Evolutionary conservation across 1,140 invertebrate genomes (phyloP).

Genomic region (Drosophila equinoxialis): DNA sequence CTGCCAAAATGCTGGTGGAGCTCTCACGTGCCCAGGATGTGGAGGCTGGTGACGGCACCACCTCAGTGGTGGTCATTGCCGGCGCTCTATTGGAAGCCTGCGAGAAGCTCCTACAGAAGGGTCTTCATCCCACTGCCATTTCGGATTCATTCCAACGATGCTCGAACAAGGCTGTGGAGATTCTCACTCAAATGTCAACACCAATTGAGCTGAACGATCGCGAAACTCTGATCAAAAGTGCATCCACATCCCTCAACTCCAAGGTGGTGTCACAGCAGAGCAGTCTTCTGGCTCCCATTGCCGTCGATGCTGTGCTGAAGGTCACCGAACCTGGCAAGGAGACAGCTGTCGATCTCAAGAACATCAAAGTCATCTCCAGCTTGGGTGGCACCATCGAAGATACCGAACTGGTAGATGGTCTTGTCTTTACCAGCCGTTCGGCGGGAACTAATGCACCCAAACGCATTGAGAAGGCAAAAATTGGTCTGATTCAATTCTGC

Average conservation of each 20-base stretch:
- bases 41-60: constrained; percentile 99
- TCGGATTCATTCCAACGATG: constrained; percentile 98
- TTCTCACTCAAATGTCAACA: constrained; percentile 93
- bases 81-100: constrained; percentile 97
- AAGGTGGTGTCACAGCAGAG: constrained; percentile 99
- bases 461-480: constrained; percentile 98
- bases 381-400: constrained; percentile 99
- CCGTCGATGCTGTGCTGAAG: constrained; percentile 97
- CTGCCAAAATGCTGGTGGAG: constrained; percentile 99
- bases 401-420: constrained; percentile 96
- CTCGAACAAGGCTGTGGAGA: constrained; percentile 92
- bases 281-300: constrained; percentile 95
- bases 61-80: constrained; percentile 97
- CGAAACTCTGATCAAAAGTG: constrained; percentile 95
- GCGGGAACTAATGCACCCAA: constrained; percentile 96
- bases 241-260: constrained; percentile 98
- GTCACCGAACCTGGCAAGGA: constrained; percentile 88
- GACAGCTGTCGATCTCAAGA: constrained; percentile 87
- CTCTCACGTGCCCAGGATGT: constrained; percentile 99
- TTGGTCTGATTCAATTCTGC: constrained; percentile 99
- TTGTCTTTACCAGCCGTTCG: constrained; percentile 96
- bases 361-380: constrained; percentile 98
- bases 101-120: constrained; percentile 95
- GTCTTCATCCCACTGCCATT: constrained; percentile 98
- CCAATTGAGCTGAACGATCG: constrained; percentile 94